phyloP scores from a whole-genome alignment of 2,888 invertebrate genomes.

The Carabus problematicus region DNA sequence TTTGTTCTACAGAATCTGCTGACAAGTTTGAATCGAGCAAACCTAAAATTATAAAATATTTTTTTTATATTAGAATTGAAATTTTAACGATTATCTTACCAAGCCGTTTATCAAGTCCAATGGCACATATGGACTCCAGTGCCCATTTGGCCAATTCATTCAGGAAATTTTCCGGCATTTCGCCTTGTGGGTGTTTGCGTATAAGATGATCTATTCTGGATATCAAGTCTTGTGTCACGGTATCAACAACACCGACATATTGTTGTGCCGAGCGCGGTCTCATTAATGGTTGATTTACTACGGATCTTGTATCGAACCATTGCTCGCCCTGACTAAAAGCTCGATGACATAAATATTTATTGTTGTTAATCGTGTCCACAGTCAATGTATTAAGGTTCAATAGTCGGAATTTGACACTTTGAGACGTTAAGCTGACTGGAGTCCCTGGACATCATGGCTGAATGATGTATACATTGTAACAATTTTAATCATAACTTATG shows the following conservation, averaged over 20 bases:
- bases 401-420: too few relatives aligned
- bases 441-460: too few relatives aligned
- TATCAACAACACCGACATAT: constrained; percentile 52
- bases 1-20: constrained; percentile 55
- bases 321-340: constrained; percentile 61
- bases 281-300: constrained; percentile 64
- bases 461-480: too few relatives aligned
- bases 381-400: too few relatives aligned
- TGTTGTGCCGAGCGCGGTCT: constrained; percentile 56
- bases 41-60: constrained; percentile 50
- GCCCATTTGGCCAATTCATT: constrained; percentile 69
- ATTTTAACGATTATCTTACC: constrained; percentile 45
- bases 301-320: constrained; percentile 63
- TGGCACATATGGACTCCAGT: constrained; percentile 63
- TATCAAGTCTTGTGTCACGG: constrained; percentile 51
- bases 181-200: constrained; percentile 44
- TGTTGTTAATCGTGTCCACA: too few relatives aligned
- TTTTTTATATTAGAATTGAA: neutral
- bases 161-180: constrained; percentile 58
- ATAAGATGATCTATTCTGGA: constrained; percentile 47
- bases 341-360: too few relatives aligned
- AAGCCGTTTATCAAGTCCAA: constrained; percentile 56
- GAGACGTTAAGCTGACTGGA: too few relatives aligned
- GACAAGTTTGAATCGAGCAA: constrained; percentile 54
- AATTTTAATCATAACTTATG: too few relatives aligned